Conservation (phyloP, 1,140 invertebrate genomes). For the Drosophila varians region DNA sequence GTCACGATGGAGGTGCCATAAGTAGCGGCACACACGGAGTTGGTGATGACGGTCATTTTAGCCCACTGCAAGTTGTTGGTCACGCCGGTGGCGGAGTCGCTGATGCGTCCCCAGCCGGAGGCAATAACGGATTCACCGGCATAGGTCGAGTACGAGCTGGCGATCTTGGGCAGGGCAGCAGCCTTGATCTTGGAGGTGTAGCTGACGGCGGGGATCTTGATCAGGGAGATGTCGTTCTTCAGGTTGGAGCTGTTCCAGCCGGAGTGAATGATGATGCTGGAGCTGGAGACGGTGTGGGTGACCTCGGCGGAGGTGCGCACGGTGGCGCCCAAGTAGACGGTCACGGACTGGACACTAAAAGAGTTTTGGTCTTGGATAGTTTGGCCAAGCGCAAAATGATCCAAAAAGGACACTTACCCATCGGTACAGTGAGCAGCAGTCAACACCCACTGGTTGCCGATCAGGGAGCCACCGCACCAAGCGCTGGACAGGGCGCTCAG, state of each 20-base stretch:
- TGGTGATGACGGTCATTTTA: slow-evolving; percentile 33
- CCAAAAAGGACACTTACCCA: slow-evolving; percentile 37
- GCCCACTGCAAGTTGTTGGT: slow-evolving; percentile 37
- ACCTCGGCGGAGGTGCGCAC: slow-evolving; percentile 52
- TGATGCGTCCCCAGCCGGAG: slow-evolving; percentile 70
- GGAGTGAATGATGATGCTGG: slow-evolving; percentile 49
- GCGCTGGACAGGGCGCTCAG: slow-evolving; percentile 28
- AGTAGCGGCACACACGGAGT: slow-evolving; percentile 27
- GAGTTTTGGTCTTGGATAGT: neutral
- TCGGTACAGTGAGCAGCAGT: slow-evolving; percentile 74
- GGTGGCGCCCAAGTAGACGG: slow-evolving; percentile 69
- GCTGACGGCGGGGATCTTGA: slow-evolving; percentile 46
- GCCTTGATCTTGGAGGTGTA: slow-evolving; percentile 27
- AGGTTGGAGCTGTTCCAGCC: slow-evolving; percentile 56
- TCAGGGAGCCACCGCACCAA: slow-evolving; percentile 85
- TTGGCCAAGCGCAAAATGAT: too few relatives aligned
- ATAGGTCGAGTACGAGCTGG: slow-evolving; percentile 65
- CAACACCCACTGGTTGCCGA: slow-evolving; percentile 73
- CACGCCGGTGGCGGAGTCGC: slow-evolving; percentile 41
- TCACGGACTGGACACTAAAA: slow-evolving; percentile 50
- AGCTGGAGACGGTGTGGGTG: slow-evolving; percentile 20
- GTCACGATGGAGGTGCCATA: slow-evolving; percentile 58
- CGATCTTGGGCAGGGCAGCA: slow-evolving; percentile 39
- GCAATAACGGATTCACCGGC: slow-evolving; percentile 40
- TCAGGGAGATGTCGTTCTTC: slow-evolving; percentile 72